phyloP scores from a whole-genome alignment of 1,140 invertebrate species.

The Pantala flavescens region DNA sequence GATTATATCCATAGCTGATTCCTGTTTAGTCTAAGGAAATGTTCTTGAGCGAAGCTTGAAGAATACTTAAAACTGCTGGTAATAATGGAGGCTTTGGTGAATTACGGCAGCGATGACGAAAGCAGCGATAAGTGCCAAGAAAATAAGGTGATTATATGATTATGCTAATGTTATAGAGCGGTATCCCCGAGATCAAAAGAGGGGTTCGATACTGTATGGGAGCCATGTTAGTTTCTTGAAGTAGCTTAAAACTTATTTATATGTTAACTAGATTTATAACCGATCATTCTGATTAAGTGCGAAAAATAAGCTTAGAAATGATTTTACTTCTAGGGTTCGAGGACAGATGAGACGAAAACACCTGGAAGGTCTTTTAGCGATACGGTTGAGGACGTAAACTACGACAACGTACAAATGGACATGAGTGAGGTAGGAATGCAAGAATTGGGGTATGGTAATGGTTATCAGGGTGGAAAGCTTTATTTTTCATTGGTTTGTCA shows the following conservation, averaged over 20 bases:
- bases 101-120: constrained; percentile 18
- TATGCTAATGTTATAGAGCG: no score
- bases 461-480: neutral
- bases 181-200: no score
- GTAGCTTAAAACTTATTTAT: no score
- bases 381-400: constrained; percentile 25
- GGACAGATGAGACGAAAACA: neutral
- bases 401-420: constrained; percentile 28
- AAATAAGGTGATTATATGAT: constrained; percentile 8
- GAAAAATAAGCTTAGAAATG: neutral
- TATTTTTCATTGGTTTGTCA: neutral
- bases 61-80: no score
- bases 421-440: constrained; percentile 27
- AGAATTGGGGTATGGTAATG: neutral
- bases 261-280: neutral
- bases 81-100: constrained; percentile 17
- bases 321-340: neutral
- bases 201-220: no score
- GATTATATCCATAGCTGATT: no score
- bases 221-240: no score
- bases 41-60: no score
- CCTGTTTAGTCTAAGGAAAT: no score
- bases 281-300: no score
- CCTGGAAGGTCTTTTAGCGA: neutral
- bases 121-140: constrained; percentile 1